Evolutionary conservation across 2,797 vertebrate species (phyloP).

Genomic region (Salarias fasciatus): DNA sequence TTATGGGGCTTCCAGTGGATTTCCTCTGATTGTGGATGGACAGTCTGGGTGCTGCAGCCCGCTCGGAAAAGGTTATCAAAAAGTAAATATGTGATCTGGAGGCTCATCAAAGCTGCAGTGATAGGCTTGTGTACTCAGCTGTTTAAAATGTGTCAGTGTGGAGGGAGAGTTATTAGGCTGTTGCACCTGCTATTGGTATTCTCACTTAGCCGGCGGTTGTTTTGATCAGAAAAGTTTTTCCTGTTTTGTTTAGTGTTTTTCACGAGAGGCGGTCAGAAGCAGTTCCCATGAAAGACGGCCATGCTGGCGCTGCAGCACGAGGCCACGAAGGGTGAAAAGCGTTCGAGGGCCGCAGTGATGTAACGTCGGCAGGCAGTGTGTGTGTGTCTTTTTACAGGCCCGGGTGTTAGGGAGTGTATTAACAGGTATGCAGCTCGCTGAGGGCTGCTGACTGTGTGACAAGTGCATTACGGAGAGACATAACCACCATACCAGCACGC

Average conservation of each 20-base stretch:
- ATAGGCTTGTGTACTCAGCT: constrained; percentile 79
- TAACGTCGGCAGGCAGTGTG: constrained; percentile 56
- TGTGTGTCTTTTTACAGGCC: constrained; percentile 61
- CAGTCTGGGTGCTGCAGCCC: constrained; percentile 48
- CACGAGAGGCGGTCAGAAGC: constrained; percentile 20
- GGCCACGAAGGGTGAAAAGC: constrained; percentile 58
- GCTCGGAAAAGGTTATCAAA: constrained; percentile 75
- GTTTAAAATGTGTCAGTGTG: constrained; percentile 72
- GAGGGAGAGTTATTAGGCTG: constrained; percentile 46
- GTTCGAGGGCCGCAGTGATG: constrained; percentile 49
- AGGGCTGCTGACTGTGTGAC: constrained; percentile 64
- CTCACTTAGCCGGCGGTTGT: constrained; percentile 26
- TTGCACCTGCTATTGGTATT: constrained; percentile 61
- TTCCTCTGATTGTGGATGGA: constrained; percentile 59
- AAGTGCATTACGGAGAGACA: constrained; percentile 72
- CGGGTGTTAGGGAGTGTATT: constrained; percentile 55
- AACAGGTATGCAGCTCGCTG: constrained; percentile 67
- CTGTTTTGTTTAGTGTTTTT: neutral
- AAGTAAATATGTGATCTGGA: constrained; percentile 75
- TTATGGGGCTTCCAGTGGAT: constrained; percentile 46
- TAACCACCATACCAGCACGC: constrained; percentile 49
- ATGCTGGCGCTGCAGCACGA: constrained; percentile 53
- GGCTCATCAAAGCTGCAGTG: constrained; percentile 76
- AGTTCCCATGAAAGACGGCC: constrained; percentile 61
- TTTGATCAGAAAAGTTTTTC: constrained; percentile 17